A percentile compares a stretch with the other conserved stretches of the same genome.
Conservation (phyloP, 2,888 invertebrate genomes). For the Timema cristinae region DNA sequence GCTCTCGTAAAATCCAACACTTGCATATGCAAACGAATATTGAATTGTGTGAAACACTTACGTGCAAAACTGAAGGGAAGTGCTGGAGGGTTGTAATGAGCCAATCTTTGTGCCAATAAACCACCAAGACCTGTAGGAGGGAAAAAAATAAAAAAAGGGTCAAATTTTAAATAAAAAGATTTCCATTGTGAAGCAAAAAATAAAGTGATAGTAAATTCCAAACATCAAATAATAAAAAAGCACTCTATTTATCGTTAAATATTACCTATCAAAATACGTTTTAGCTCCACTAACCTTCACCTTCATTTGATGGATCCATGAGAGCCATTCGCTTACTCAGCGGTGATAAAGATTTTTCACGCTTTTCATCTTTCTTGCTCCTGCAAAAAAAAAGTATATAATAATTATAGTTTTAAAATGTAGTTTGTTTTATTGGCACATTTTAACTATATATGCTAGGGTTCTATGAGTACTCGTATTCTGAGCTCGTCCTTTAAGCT, state of each 20-base stretch:
- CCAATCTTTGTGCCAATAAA: conserved; percentile 29
- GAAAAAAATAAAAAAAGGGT: not conserved
- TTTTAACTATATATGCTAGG: too few species aligned
- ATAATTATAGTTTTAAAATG: too few species aligned
- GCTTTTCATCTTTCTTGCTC: conserved; percentile 52
- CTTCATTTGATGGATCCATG: conserved; percentile 55
- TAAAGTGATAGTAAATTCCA: not conserved
- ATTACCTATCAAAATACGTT: not conserved
- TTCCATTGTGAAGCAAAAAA: not conserved
- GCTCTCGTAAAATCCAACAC: too few species aligned
- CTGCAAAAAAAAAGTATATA: conserved; percentile 18
- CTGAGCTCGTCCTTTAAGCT: too few species aligned
- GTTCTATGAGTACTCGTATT: too few species aligned
- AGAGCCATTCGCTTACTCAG: conserved; percentile 79
- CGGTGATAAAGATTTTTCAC: conserved; percentile 72
- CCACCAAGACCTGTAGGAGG: conserved; percentile 27
- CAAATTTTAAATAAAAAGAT: not conserved
- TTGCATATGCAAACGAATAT: too few species aligned
- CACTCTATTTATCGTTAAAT: not conserved
- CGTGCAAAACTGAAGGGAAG: conserved; percentile 32
- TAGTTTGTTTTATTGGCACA: too few species aligned
- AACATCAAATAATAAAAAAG: not conserved
- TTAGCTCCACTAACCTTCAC: conserved; percentile 34
- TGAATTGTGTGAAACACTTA: conserved; percentile 24
- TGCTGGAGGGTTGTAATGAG: conserved; percentile 33